A percentile compares a stretch with the other conserved stretches of the same genome.
Conservation (phyloP, 2,797 vertebrate species). For the Hydrocynus forskahlii region DNA sequence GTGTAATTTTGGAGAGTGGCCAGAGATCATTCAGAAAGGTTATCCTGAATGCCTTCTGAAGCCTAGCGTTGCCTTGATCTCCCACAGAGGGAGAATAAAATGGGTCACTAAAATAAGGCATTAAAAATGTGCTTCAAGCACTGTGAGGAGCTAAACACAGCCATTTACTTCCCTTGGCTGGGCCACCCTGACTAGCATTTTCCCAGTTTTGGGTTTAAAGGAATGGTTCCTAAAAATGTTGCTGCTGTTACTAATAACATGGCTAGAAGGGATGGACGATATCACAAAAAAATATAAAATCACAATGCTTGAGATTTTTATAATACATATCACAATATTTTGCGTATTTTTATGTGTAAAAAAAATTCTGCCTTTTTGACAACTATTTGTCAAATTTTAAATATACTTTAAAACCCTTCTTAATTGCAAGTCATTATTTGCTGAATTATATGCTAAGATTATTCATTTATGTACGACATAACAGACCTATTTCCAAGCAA, state of each 20-base stretch:
- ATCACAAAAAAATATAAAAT: too few relatives aligned
- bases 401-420: too few relatives aligned
- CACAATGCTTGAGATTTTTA: neutral
- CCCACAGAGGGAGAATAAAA: constrained; percentile 60
- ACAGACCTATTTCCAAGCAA: too few relatives aligned
- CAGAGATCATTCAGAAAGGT: constrained; percentile 51
- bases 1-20: constrained; percentile 34
- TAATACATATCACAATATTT: neutral
- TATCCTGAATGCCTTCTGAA: constrained; percentile 54
- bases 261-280: neutral
- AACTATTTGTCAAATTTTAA: too few relatives aligned
- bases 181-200: constrained; percentile 23
- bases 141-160: constrained; percentile 51
- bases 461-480: too few relatives aligned
- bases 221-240: neutral
- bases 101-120: constrained; percentile 57
- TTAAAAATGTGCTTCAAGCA: constrained; percentile 58
- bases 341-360: too few relatives aligned
- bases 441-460: too few relatives aligned
- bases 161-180: constrained; percentile 41
- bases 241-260: too few relatives aligned
- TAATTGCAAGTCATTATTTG: too few relatives aligned
- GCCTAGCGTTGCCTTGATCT: constrained; percentile 54
- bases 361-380: too few relatives aligned
- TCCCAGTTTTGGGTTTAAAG: neutral